Conservation (phyloP, 2,113 vertebrate genomes). For the Rattus norvegicus region DNA sequence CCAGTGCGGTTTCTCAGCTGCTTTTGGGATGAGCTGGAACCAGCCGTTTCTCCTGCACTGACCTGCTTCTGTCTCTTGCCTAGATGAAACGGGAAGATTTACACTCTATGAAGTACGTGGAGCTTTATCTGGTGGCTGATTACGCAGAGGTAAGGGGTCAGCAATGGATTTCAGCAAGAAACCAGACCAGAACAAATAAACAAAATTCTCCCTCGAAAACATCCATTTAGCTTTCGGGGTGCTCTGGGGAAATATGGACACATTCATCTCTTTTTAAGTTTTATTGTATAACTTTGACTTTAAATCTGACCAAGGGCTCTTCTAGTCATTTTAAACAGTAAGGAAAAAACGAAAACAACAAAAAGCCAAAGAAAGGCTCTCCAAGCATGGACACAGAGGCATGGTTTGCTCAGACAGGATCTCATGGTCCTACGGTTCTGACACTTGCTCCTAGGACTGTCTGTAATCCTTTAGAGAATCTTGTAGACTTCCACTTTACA, state of each 20-base stretch:
- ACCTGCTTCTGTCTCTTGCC: constrained; percentile 38
- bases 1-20: background rate
- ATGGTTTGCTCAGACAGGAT: background rate
- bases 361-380: background rate
- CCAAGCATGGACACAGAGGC: background rate
- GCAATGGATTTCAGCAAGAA: background rate
- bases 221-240: background rate
- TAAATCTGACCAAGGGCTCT: background rate
- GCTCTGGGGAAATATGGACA: background rate
- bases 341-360: background rate
- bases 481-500: background rate
- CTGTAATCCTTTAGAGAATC: background rate
- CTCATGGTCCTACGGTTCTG: background rate
- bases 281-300: constrained; percentile 1
- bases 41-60: background rate
- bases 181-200: no score
- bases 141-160: constrained; percentile 92
- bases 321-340: constrained; percentile 41
- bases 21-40: background rate
- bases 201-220: background rate
- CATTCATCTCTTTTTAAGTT: background rate
- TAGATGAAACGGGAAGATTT: constrained; percentile 92
- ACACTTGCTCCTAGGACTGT: background rate
- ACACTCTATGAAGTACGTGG: constrained; percentile 93
- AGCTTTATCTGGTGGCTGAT: constrained; percentile 96